Percentiles rank a stretch among this genome's conserved stretches.
Evolutionary conservation across 2,888 invertebrate genomes (phyloP).

Genomic region (Muschampia plurimacula): DNA sequence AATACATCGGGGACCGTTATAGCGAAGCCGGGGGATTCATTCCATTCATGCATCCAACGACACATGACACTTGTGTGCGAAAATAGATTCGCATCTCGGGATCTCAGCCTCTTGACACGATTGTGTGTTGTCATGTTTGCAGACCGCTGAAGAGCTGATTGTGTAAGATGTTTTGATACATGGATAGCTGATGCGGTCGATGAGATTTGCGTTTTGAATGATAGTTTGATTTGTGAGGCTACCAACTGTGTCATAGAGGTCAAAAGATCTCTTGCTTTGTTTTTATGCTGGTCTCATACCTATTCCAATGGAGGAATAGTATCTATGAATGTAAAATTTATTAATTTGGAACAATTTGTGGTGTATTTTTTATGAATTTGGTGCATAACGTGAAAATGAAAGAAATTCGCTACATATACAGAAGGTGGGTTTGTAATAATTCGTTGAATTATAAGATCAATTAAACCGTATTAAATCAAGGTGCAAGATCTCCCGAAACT

Average conservation of each 20-base stretch:
- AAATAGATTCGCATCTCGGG: conserved; percentile 35
- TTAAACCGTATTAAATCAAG: neutral
- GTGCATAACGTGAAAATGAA: neutral
- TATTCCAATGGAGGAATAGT: no score
- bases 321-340: no score
- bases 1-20: conserved; percentile 26
- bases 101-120: conserved; percentile 30
- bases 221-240: no score
- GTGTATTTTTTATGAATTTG: neutral
- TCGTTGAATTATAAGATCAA: neutral
- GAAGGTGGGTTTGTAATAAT: neutral
- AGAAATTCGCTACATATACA: neutral
- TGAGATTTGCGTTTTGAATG: neutral
- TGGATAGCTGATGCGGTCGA: no score
- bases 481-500: conserved; percentile 4
- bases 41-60: conserved; percentile 35
- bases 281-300: no score
- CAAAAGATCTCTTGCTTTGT: no score
- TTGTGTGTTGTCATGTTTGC: conserved; percentile 21
- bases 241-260: no score
- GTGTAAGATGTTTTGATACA: conserved; percentile 24
- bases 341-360: no score
- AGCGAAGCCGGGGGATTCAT: conserved; percentile 26
- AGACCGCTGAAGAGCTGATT: conserved; percentile 20
- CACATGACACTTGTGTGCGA: conserved; percentile 31